Evolutionary conservation across 2,113 vertebrate genomes (phyloP).

Genomic region (Ptychochromis oligacanthus): DNA sequence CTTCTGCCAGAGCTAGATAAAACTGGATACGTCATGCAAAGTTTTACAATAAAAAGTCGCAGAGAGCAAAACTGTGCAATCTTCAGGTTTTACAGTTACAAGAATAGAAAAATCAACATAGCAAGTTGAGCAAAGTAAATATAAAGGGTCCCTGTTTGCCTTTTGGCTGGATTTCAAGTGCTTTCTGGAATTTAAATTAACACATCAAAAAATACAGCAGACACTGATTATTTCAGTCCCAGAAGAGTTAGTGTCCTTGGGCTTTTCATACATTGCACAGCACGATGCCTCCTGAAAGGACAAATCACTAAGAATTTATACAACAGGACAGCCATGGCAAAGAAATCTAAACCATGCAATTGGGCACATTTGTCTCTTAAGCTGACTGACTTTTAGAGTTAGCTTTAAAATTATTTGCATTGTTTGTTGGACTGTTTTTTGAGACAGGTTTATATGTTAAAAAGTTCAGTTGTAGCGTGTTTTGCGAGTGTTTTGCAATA

Average conservation of each 20-base stretch:
- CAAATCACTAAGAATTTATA: constrained; percentile 25
- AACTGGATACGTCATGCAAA: constrained; percentile 3
- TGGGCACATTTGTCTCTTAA: not conserved
- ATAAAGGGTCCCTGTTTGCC: constrained; percentile 28
- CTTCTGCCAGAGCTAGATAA: not conserved
- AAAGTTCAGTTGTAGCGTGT: not conserved
- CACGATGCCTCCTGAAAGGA: constrained; percentile 30
- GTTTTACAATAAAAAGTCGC: constrained; percentile 5
- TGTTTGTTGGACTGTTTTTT: not conserved
- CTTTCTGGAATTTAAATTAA: constrained; percentile 41
- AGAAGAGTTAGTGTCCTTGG: constrained; percentile 54
- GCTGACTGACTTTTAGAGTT: not conserved
- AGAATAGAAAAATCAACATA: constrained; percentile 16
- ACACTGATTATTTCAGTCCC: constrained; percentile 56
- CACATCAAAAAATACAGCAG: constrained; percentile 41
- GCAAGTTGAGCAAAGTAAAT: constrained; percentile 35
- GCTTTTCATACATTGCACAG: constrained; percentile 37
- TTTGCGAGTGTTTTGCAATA: no score
- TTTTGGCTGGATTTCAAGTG: constrained; percentile 32
- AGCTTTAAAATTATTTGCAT: not conserved
- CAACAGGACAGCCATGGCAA: constrained; percentile 12
- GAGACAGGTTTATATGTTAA: not conserved
- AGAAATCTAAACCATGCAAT: constrained; percentile 7
- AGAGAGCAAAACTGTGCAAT: not conserved
- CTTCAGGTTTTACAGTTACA: not conserved